These are phyloP conservation scores for Dasysyrphus tricinctus DNA, from an alignment of 2,888 invertebrate genomes.

Conservation along the genomic window DNA sequence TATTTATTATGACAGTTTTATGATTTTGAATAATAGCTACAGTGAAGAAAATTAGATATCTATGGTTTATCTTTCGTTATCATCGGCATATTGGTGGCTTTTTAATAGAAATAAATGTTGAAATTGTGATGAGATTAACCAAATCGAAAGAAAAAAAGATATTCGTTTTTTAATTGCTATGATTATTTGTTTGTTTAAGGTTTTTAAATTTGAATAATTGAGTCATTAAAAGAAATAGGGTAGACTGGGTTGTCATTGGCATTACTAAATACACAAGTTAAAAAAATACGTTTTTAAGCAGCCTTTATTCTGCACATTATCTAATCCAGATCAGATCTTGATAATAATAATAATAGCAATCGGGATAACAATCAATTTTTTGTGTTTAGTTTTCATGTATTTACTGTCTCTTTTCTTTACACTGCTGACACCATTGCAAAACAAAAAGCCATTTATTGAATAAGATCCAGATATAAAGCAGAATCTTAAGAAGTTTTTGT, in stretches of 20 bases:
- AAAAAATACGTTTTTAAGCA: too few relatives aligned
- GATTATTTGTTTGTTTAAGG: background rate
- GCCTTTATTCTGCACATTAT: too few relatives aligned
- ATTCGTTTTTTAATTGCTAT: background rate
- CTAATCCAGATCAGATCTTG: too few relatives aligned
- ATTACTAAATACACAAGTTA: background rate
- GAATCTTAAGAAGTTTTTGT: too few relatives aligned
- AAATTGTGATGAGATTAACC: background rate
- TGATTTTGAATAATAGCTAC: background rate
- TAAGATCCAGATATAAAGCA: too few relatives aligned
- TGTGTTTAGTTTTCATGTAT: too few relatives aligned
- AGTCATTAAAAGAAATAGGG: background rate
- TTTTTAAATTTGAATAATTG: background rate
- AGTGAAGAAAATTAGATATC: background rate
- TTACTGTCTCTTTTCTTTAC: too few relatives aligned
- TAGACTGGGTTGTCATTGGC: background rate
- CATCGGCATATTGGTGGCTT: background rate
- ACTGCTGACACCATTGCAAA: too few relatives aligned
- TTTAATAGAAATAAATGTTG: background rate
- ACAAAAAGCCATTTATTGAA: too few relatives aligned
- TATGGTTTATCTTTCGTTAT: background rate
- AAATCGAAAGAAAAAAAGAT: background rate
- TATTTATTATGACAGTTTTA: background rate
- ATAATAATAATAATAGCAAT: too few relatives aligned
- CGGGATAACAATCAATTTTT: too few relatives aligned